phyloP scores from a whole-genome alignment of 2,113 vertebrate genomes.

The Misgurnus anguillicaudatus region DNA sequence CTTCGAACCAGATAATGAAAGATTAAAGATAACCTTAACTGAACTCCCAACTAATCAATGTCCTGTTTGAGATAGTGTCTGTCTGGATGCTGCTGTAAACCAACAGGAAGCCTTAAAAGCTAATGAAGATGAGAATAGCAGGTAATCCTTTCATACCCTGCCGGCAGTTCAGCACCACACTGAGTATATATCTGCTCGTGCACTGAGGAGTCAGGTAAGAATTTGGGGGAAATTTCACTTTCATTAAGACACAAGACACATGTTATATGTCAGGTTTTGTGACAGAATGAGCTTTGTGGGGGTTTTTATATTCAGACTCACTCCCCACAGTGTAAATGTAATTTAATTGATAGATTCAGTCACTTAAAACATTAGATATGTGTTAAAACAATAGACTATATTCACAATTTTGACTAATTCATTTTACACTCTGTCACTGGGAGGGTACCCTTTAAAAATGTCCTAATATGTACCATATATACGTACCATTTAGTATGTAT shows the following conservation, averaged over 20 bases:
- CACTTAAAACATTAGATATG: neutral
- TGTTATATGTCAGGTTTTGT: neutral
- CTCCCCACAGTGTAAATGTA: neutral
- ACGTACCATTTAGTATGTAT: too few relatives aligned
- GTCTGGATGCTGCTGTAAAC: conserved; percentile 5
- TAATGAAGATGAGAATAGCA: neutral
- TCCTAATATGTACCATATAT: too few relatives aligned
- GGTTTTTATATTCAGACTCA: neutral
- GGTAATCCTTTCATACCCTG: conserved; percentile 33
- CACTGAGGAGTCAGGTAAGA: too few relatives aligned
- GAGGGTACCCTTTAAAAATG: too few relatives aligned
- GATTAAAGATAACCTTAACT: conserved; percentile 26
- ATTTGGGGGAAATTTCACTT: neutral
- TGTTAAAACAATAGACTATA: neutral
- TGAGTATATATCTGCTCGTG: neutral
- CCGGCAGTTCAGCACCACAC: conserved; percentile 15
- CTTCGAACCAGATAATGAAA: conserved; percentile 5
- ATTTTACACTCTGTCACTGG: too few relatives aligned
- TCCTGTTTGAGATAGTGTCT: neutral
- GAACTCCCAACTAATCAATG: conserved; percentile 20
- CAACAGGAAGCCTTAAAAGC: neutral
- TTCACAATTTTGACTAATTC: neutral
- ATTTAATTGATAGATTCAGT: neutral
- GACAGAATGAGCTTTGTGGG: conserved; percentile 14
- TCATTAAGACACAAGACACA: neutral